Evolutionary conservation across 2,113 vertebrate genomes (phyloP).

Genomic region (Chaetops frenatus): DNA sequence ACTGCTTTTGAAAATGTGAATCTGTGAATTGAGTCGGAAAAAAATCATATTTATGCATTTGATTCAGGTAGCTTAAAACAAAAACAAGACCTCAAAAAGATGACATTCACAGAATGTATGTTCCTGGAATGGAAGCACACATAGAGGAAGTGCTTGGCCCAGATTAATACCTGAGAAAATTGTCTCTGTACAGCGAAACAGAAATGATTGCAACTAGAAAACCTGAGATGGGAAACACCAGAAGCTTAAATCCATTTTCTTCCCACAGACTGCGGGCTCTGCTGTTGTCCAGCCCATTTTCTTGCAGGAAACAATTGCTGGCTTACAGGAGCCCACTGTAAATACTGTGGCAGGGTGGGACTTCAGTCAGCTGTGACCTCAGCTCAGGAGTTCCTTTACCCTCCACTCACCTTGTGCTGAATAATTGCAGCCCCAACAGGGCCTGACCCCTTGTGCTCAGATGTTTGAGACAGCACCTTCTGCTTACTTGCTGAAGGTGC

Average conservation of each 20-base stretch:
- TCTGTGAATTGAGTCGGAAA: background rate
- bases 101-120: background rate
- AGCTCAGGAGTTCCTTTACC: background rate
- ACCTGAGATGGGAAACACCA: background rate
- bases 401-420: background rate
- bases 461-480: background rate
- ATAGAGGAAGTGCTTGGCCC: background rate
- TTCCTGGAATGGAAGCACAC: background rate
- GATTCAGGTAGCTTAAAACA: background rate
- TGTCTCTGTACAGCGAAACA: background rate
- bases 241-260: background rate
- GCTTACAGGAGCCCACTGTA: background rate
- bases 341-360: background rate
- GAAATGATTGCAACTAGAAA: background rate
- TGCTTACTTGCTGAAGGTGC: background rate
- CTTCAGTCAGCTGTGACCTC: background rate
- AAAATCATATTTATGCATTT: fast-evolving
- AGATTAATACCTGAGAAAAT: background rate
- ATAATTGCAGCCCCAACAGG: background rate
- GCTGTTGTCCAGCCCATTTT: background rate
- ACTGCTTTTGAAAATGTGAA: background rate
- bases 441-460: background rate
- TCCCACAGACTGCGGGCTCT: background rate
- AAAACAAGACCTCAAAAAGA: background rate
- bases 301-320: background rate